Evolutionary conservation across 2,113 vertebrate species (phyloP).

Genomic region (Macaca fascicularis): DNA sequence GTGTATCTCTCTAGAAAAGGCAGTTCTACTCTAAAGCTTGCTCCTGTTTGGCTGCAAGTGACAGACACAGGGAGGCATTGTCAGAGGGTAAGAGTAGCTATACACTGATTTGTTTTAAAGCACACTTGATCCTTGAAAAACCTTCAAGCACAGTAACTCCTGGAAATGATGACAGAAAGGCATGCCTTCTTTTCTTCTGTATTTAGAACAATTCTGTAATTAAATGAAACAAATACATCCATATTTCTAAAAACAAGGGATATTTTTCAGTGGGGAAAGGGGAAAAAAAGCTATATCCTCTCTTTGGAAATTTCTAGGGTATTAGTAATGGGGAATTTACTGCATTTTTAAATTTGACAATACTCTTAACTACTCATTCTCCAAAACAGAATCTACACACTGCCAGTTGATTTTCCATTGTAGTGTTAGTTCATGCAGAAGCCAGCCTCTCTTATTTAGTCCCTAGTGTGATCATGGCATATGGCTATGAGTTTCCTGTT

Average conservation of each 20-base stretch:
- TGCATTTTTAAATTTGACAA: neutral
- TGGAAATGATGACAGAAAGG: neutral
- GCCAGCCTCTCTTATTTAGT: neutral
- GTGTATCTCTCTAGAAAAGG: neutral
- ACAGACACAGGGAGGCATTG: neutral
- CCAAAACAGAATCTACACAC: neutral
- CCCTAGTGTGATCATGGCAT: neutral
- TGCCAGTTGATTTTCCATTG: neutral
- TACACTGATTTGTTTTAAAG: slow-evolving; percentile 29
- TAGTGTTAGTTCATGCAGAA: neutral
- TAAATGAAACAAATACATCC: neutral
- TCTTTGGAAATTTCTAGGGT: neutral
- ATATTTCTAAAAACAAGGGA: neutral
- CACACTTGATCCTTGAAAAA: neutral
- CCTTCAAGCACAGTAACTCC: neutral
- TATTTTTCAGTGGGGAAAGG: neutral
- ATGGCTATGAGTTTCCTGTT: neutral
- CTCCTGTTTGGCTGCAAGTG: neutral
- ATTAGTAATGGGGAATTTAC: neutral
- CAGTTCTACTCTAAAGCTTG: neutral
- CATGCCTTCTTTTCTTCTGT: neutral
- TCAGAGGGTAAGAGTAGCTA: neutral
- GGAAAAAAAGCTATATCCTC: neutral
- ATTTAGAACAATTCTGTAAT: slow-evolving; percentile 9
- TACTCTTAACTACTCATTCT: neutral